Conservation (phyloP, 2,113 vertebrate species). For the Lepisosteus oculatus region DNA sequence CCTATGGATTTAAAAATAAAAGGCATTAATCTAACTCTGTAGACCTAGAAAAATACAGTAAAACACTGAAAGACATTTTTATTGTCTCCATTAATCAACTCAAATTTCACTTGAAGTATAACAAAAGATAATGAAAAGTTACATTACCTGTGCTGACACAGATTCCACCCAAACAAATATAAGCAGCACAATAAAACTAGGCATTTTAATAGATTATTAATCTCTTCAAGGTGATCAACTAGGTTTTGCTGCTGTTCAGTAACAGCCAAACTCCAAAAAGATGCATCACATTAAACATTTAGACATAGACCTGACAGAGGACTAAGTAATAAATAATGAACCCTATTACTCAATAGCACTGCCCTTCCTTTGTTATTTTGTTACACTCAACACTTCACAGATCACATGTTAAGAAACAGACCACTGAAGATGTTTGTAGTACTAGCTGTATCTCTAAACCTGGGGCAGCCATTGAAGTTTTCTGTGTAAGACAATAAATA, state of each 20-base stretch:
- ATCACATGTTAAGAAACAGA: slow-evolving; percentile 1
- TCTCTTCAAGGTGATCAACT: slow-evolving; percentile 13
- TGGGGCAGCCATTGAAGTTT: not conserved
- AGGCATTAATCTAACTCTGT: not conserved
- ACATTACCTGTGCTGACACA: slow-evolving; percentile 64
- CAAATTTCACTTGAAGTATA: slow-evolving; percentile 8
- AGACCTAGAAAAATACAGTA: not conserved
- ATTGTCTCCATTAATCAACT: no score
- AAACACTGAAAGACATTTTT: no score
- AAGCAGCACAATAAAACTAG: not conserved
- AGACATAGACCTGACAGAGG: slow-evolving; percentile 76
- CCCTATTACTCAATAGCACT: slow-evolving; percentile 84
- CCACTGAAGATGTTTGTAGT: not conserved
- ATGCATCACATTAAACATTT: slow-evolving; percentile 87
- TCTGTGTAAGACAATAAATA: not conserved
- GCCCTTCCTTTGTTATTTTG: slow-evolving; percentile 77
- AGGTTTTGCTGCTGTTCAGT: slow-evolving; percentile 45
- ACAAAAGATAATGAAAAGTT: slow-evolving; percentile 13
- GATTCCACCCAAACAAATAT: not conserved
- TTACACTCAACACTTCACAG: slow-evolving; percentile 78
- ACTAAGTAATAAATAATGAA: slow-evolving; percentile 88
- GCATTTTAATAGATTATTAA: not conserved
- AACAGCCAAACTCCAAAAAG: slow-evolving; percentile 64
- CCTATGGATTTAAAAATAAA: slow-evolving; percentile 60
- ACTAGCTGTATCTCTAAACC: not conserved